Conservation (phyloP, 2,888 invertebrate species). For the Dascillus cervinus region DNA sequence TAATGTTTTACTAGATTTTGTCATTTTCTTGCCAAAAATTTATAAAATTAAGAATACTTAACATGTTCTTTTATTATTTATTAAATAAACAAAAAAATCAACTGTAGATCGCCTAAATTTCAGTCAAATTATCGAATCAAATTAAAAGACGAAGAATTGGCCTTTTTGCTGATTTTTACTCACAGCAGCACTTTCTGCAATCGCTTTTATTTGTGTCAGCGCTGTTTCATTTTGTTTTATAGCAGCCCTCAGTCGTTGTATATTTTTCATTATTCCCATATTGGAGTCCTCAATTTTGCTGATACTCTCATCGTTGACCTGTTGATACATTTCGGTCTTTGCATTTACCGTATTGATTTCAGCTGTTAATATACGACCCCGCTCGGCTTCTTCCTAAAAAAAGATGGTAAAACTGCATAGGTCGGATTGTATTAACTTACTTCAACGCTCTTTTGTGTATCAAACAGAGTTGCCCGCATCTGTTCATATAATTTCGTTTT, state of each 20-base stretch:
- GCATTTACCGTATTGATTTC: constrained; percentile 35
- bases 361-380: constrained; percentile 34
- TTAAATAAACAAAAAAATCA: no score
- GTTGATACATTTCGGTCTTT: constrained; percentile 32
- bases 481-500: constrained; percentile 35
- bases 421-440: constrained; percentile 14
- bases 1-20: no score
- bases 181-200: constrained; percentile 4
- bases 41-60: no score
- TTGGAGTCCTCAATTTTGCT: constrained; percentile 35
- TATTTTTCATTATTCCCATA: constrained; percentile 35
- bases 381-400: constrained; percentile 32
- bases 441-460: constrained; percentile 37
- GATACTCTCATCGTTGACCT: constrained; percentile 34
- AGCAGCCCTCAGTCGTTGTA: constrained; percentile 30
- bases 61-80: no score
- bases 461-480: constrained; percentile 32
- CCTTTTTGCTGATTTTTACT: neutral
- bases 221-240: constrained; percentile 30
- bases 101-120: no score
- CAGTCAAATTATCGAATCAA: no score
- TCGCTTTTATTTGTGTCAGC: constrained; percentile 24
- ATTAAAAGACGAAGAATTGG: no score
- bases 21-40: no score
- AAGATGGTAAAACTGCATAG: neutral